Evolutionary conservation across 2,113 vertebrate species (phyloP).

Genomic region (Opisthocomus hoazin): DNA sequence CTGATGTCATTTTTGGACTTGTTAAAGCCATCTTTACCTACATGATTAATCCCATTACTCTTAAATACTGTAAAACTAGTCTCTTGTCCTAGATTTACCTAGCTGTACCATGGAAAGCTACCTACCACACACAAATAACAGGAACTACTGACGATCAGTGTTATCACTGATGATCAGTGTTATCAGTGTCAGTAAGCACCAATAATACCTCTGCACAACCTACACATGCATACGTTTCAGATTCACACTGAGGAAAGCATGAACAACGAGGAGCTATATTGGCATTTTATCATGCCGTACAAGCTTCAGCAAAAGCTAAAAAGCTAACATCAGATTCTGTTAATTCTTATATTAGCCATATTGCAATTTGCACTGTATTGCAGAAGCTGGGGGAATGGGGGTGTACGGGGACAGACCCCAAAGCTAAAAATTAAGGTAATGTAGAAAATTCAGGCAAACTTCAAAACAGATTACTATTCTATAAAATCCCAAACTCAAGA

Average conservation of each 20-base stretch:
- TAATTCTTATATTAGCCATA: not conserved
- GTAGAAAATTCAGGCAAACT: not conserved
- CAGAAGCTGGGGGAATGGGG: not conserved
- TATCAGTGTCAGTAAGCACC: not conserved
- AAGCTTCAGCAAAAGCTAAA: not conserved
- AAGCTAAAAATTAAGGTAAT: not conserved
- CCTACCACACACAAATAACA: not conserved
- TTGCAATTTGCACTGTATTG: not conserved
- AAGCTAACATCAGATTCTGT: not conserved
- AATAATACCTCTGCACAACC: not conserved
- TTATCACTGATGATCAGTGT: not conserved
- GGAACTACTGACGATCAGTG: not conserved
- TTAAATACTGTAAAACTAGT: not conserved
- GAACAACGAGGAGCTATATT: rapidly evolving
- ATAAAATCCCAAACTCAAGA: not conserved
- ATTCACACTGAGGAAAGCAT: not conserved
- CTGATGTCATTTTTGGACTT: not conserved
- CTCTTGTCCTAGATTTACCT: not conserved
- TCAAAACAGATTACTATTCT: not conserved
- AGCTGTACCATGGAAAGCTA: not conserved
- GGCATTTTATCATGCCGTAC: not conserved
- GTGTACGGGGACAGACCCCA: rapidly evolving
- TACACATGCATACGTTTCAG: not conserved
- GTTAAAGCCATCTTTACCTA: not conserved
- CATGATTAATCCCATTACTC: not conserved